These are phyloP conservation scores for Anthrax anthrax DNA, from an alignment of 2,888 invertebrate genomes.

Conservation along the genomic window DNA sequence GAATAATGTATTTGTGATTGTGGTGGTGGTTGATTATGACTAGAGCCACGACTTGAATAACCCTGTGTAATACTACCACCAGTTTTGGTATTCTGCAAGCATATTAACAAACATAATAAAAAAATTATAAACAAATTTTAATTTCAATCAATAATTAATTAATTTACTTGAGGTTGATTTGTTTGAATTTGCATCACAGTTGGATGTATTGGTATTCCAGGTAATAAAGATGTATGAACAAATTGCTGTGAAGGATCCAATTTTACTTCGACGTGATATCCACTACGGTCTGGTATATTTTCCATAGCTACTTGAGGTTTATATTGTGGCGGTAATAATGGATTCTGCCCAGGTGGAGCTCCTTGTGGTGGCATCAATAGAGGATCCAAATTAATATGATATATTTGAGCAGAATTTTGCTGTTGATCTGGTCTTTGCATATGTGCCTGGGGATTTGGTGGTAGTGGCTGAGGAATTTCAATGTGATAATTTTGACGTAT, in stretches of 20 bases:
- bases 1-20: conserved; percentile 9
- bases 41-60: conserved; percentile 45
- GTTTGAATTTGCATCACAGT: conserved; percentile 23
- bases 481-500: conserved; percentile 28
- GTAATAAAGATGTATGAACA: conserved; percentile 25
- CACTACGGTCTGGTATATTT: conserved; percentile 25
- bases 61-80: conserved; percentile 75
- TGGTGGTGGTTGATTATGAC: conserved; percentile 18
- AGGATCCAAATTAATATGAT: conserved; percentile 32
- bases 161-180: conserved; percentile 1
- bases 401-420: conserved; percentile 27
- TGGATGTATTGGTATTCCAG: conserved; percentile 28
- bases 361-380: conserved; percentile 25
- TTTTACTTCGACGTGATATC: conserved; percentile 30
- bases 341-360: conserved; percentile 13
- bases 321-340: conserved; percentile 15
- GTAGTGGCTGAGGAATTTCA: conserved; percentile 20
- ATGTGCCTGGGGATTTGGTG: conserved; percentile 8
- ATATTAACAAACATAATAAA: too few relatives aligned
- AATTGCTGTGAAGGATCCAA: conserved; percentile 23
- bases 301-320: conserved; percentile 33
- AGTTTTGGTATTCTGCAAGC: conserved; percentile 60
- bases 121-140: conserved; percentile 4
- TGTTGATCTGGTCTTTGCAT: conserved; percentile 18
- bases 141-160: too few relatives aligned